Percentiles rank a stretch among this genome's conserved stretches.
These are phyloP conservation scores for Hemicordylus capensis DNA, from an alignment of 2,113 vertebrate genomes.

Conservation along the genomic window DNA sequence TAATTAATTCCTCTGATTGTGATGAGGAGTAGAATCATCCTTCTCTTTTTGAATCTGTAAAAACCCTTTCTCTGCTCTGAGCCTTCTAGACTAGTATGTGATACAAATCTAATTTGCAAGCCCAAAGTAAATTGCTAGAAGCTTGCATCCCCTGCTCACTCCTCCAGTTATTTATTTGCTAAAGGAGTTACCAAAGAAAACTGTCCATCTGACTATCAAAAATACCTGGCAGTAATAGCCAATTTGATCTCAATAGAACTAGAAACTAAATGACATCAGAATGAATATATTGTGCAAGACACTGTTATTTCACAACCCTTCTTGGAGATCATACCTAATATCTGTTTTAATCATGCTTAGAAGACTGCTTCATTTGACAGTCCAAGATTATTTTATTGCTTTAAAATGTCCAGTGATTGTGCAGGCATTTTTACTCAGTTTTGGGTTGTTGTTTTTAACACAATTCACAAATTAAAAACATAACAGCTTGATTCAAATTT, in stretches of 20 bases:
- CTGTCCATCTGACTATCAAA: background rate
- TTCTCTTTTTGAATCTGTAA: background rate
- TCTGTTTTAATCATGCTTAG: constrained; percentile 13
- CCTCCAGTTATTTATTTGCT: constrained; percentile 6
- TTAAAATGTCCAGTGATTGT: background rate
- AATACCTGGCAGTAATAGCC: background rate
- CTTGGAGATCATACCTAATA: constrained; percentile 15
- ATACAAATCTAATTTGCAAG: background rate
- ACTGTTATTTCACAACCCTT: background rate
- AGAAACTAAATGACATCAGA: constrained; percentile 6
- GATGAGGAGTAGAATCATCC: too few species aligned
- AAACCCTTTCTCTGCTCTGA: background rate
- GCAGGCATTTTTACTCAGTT: background rate
- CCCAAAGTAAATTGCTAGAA: constrained; percentile 1
- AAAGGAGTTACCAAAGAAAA: constrained; percentile 14
- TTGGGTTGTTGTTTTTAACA: too few species aligned
- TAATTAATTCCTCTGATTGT: too few species aligned
- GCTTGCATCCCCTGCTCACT: too few species aligned
- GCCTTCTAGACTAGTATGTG: background rate
- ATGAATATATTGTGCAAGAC: background rate
- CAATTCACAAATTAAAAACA: constrained; percentile 9
- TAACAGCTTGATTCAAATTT: constrained; percentile 40
- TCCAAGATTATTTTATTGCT: constrained; percentile 28
- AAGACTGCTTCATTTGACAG: constrained; percentile 25
- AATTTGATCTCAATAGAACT: background rate